Conservation (phyloP, 2,888 invertebrate genomes). For the Catocala sponsa region DNA sequence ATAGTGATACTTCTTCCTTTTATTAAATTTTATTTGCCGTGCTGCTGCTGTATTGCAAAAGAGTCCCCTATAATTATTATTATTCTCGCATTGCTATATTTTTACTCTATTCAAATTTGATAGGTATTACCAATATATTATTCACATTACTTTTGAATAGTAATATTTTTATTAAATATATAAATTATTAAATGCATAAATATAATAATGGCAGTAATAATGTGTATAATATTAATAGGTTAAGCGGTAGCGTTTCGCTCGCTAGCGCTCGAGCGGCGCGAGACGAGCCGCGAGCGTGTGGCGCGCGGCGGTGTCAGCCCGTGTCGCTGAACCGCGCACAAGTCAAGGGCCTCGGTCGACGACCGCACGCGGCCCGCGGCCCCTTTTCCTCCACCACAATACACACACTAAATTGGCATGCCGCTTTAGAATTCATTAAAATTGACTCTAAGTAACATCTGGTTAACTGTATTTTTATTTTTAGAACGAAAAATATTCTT, state of each 20-base stretch:
- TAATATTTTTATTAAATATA: too few species aligned
- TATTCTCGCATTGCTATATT: too few species aligned
- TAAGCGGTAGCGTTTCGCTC: slow-evolving; percentile 8
- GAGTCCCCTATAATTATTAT: too few species aligned
- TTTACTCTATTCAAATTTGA: too few species aligned
- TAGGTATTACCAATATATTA: too few species aligned
- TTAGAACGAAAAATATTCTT: slow-evolving; percentile 16
- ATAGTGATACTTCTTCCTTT: too few species aligned
- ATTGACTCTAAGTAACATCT: slow-evolving; percentile 51
- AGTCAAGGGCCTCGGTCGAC: slow-evolving; percentile 87
- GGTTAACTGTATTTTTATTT: slow-evolving; percentile 48
- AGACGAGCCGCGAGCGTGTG: slow-evolving; percentile 53
- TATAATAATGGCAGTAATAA: too few species aligned
- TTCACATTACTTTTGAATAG: too few species aligned
- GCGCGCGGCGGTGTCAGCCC: slow-evolving; percentile 66
- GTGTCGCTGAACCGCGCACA: slow-evolving; percentile 83
- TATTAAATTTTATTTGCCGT: too few species aligned
- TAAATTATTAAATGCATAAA: too few species aligned
- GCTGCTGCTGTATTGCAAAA: too few species aligned
- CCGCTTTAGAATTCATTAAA: slow-evolving; percentile 63
- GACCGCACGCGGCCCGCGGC: slow-evolving; percentile 77
- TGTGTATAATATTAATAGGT: not conserved
- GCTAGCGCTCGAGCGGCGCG: slow-evolving; percentile 31
- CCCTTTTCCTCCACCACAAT: slow-evolving; percentile 74
- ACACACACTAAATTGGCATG: slow-evolving; percentile 68